Evolutionary conservation across 1,140 invertebrate genomes (phyloP), one percentile per base, ranked within the genome.

Genomic region (Neotoxoptera formosana): DNA sequence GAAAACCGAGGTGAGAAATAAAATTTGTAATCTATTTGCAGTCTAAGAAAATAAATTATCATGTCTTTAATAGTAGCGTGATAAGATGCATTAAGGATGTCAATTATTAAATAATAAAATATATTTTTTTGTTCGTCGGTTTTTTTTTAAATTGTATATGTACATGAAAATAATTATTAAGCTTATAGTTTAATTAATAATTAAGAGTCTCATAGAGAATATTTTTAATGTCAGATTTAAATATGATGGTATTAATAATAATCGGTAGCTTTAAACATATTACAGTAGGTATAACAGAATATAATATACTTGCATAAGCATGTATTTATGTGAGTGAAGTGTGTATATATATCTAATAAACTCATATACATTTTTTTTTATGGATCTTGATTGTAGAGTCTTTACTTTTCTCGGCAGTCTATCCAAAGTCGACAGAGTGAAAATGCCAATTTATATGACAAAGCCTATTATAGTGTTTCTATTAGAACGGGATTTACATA

Each of bases 381-480:
- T 67, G 11, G 60, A n/a, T 60, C 36, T 60, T 45, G 89, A 90
- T 56, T 60, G 51, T 56, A 14, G 11, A 41, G 76, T 51, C 23
- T 93, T 93, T 86, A 84, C 76, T 84, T 84, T 93, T 93, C 81
- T 53, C 9, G n/a, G 48, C 34, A 48, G n/a, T 36, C 91, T 51
- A 81, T 76, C 51, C 90, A 81, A 48, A 53, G 90, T 83, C 90
- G 41, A 56, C 67, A 92, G 90, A 83, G 91, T 93, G 76, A 93
- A 90, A 93, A 93, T 93, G 91, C 91, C 91, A 93, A 93, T 93
- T 93, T 93, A 93, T 93, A 84, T 93, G 91, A 93, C 91, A 93
- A 93, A 93, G 81, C 91, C 91, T 93, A 93, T 93, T 93, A 93
- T 93, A 84, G 81, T 93, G 91, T 93, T 93, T 93, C 91, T 93